Percentiles rank a stretch among this genome's conserved stretches.
Conservation (phyloP, 1,140 invertebrate species). For the Whitmania pigra region DNA sequence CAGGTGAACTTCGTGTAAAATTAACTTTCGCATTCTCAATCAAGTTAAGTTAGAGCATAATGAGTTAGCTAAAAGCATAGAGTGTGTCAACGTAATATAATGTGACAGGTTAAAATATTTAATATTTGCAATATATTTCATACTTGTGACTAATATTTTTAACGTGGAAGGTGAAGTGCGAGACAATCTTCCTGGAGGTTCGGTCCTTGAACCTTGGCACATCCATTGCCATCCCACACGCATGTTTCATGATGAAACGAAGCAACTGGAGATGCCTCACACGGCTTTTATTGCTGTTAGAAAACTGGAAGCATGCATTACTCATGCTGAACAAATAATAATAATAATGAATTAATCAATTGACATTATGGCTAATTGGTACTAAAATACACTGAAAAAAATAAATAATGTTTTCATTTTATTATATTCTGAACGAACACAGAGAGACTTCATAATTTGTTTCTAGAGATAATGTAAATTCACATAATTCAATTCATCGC, state of each 20-base stretch:
- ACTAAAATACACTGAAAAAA: background rate
- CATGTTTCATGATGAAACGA: conserved; percentile 44
- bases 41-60: background rate
- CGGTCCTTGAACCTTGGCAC: conserved; percentile 47
- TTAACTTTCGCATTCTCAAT: background rate
- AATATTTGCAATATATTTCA: background rate
- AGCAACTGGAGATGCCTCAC: conserved; percentile 47
- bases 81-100: background rate
- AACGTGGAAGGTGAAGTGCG: background rate
- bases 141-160: background rate
- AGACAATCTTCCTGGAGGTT: conserved; percentile 18
- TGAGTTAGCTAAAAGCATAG: no score
- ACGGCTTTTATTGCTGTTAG: conserved; percentile 48
- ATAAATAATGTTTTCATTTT: no score
- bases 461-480: no score
- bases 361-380: background rate
- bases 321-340: background rate
- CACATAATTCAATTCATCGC: no score
- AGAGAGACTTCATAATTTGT: no score
- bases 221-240: conserved; percentile 40
- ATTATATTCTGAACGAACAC: no score
- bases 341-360: background rate
- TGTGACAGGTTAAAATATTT: background rate
- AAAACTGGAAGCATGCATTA: background rate
- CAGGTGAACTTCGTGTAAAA: conserved; percentile 25